Evolutionary conservation across 2,113 vertebrate species (phyloP).

Genomic region (Tamias sibiricus): DNA sequence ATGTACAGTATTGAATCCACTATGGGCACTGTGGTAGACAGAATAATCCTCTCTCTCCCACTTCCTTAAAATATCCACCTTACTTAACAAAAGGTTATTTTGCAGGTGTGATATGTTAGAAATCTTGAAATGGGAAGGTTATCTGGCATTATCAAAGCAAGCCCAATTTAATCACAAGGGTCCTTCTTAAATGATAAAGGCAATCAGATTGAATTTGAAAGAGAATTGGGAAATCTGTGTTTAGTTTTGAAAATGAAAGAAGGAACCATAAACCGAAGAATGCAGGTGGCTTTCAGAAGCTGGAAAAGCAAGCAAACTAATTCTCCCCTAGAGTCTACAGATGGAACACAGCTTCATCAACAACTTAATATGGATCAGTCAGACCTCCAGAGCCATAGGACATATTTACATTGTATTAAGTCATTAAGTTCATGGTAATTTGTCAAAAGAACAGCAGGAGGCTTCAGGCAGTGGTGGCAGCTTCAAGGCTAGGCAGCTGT

Average conservation of each 20-base stretch:
- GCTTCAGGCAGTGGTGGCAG: no score
- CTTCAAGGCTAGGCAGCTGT: no score
- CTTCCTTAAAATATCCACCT: background rate
- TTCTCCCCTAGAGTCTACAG: background rate
- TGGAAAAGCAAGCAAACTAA: background rate
- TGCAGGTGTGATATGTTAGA: background rate
- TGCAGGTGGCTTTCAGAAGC: background rate
- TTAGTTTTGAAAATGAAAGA: background rate
- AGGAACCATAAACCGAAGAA: background rate
- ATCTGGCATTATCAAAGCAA: background rate
- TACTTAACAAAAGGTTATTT: background rate
- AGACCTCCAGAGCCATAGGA: background rate
- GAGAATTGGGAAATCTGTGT: background rate
- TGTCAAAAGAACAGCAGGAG: background rate
- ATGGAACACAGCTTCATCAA: background rate
- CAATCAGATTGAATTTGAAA: background rate
- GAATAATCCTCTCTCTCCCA: background rate
- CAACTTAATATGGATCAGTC: background rate
- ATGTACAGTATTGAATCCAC: background rate
- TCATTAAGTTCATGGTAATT: background rate
- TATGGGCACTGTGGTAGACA: background rate
- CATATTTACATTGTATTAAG: background rate
- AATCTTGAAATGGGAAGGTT: background rate
- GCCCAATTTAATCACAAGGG: background rate
- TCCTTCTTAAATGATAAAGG: background rate